Base-by-base conservation (phyloP, 2,888 invertebrate species). In the Agrilus biguttatus region DNA sequence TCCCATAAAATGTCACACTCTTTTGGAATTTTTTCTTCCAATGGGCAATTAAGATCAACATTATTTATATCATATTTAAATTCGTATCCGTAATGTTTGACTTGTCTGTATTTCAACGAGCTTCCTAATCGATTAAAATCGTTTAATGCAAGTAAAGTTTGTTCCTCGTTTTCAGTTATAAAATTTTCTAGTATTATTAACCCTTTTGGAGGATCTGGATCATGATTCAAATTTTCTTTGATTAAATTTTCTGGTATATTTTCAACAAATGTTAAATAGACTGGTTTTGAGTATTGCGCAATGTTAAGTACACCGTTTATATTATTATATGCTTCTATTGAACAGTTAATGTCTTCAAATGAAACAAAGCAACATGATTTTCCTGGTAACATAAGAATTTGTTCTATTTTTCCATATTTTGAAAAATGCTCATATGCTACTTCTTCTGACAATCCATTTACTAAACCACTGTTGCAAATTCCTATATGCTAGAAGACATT, bases 81-180 rank as follows among this genome's bases (percentile, higher is more conserved):
- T 61, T 91, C 88, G 64, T 80, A 95, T 0, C 95, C 95, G 68
- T 78, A 95, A 68, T 95, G 95, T 59, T 78, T 82, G 0, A 93
- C 95, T 67, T 75, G 74, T 33, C 95, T 71, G 58, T 92, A 82
- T 60, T 90, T 93, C 50, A 91, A 64, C 33, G 56, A 62, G 10
- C 53, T 60, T 4, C 58, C 52, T 7, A 65, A 59, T n/a, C 14
- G 36, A 33, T 61, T 55, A 14, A 43, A 40, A 3, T 62, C 57
- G 70, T 74, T 77, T 39, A 63, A 63, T 23, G 70, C 51, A 8
- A 88, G 52, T 3, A 90, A 67, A 6, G 47, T 23, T 2, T 60
- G 47, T 59, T 91, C 90, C 65, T 89, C 83, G 8, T 73, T 70
- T 46, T 65, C 60, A 12, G 71, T 73, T n/a, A 92, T 70, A 62